phyloP scores from a whole-genome alignment of 2,113 vertebrate genomes.

The Boleophthalmus pectinirostris region DNA sequence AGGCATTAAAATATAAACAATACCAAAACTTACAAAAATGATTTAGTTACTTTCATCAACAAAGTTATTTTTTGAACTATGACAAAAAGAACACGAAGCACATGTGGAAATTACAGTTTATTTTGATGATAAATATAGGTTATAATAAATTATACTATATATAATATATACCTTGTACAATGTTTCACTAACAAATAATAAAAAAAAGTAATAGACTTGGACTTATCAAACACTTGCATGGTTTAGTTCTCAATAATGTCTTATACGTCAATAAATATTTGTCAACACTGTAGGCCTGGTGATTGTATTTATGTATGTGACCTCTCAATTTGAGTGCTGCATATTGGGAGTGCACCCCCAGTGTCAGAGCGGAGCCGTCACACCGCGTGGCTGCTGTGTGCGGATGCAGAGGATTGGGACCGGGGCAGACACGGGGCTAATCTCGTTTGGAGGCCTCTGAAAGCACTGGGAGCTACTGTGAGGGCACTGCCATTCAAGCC shows the following conservation, averaged over 20 bases:
- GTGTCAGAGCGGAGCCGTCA: constrained; percentile 75
- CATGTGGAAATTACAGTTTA: too few species aligned
- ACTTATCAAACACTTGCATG: too few species aligned
- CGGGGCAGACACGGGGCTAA: constrained; percentile 74
- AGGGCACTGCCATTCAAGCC: constrained; percentile 76
- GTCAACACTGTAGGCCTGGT: constrained; percentile 32
- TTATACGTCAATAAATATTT: constrained; percentile 10
- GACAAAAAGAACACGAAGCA: too few species aligned
- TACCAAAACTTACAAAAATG: background rate
- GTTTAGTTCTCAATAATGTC: background rate
- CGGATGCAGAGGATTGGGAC: constrained; percentile 76
- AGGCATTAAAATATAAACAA: too few species aligned
- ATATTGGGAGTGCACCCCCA: constrained; percentile 64
- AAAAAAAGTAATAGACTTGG: too few species aligned
- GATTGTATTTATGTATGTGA: constrained; percentile 60
- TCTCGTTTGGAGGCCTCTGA: constrained; percentile 79
- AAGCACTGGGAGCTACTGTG: constrained; percentile 73
- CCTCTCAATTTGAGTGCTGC: constrained; percentile 70
- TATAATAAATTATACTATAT: background rate
- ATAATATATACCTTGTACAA: background rate
- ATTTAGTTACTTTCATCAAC: too few species aligned
- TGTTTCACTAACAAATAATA: background rate
- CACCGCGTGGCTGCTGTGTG: constrained; percentile 70
- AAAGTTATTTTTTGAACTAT: too few species aligned
- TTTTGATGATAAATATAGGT: too few species aligned